These are phyloP conservation scores for Dicentrarchus labrax DNA, from an alignment of 2,113 vertebrate species.

Conservation along the genomic window DNA sequence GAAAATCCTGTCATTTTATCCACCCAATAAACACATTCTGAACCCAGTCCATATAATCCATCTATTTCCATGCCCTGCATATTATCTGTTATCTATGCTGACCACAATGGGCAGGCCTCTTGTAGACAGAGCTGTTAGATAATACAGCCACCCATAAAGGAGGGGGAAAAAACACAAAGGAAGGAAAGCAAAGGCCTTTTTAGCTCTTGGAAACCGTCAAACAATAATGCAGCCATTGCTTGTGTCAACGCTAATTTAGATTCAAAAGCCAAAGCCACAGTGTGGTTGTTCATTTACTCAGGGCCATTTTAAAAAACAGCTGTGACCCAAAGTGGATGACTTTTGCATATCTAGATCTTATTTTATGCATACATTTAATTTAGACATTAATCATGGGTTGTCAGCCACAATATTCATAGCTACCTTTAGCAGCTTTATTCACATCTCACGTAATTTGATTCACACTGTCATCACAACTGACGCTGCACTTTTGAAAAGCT, in stretches of 20 bases:
- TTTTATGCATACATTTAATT: constrained; percentile 10
- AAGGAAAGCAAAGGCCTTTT: constrained; percentile 35
- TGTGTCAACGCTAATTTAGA: constrained; percentile 45
- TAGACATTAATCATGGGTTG: constrained; percentile 23
- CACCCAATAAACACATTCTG: constrained; percentile 73
- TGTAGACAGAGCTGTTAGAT: constrained; percentile 63
- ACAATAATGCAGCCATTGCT: constrained; percentile 28
- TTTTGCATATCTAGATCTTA: too few relatives aligned
- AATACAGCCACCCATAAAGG: constrained; percentile 60
- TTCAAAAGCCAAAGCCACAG: constrained; percentile 36
- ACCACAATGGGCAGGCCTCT: constrained; percentile 60
- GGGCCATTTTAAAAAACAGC: constrained; percentile 21
- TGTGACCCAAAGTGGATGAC: neutral
- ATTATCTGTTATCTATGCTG: constrained; percentile 70
- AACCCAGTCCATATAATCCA: constrained; percentile 71
- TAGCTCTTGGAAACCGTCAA: constrained; percentile 40
- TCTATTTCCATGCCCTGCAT: constrained; percentile 63
- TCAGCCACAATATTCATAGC: constrained; percentile 3
- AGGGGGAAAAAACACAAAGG: constrained; percentile 22
- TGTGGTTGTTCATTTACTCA: constrained; percentile 51
- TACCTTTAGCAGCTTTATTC: constrained; percentile 15
- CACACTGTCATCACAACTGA: constrained; percentile 14
- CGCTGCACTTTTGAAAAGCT: constrained; percentile 38
- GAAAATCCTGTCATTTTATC: constrained; percentile 72
- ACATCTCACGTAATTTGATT: constrained; percentile 15